Conservation (phyloP, 2,888 invertebrate species). For the Brachypalpus laphriformis region DNA sequence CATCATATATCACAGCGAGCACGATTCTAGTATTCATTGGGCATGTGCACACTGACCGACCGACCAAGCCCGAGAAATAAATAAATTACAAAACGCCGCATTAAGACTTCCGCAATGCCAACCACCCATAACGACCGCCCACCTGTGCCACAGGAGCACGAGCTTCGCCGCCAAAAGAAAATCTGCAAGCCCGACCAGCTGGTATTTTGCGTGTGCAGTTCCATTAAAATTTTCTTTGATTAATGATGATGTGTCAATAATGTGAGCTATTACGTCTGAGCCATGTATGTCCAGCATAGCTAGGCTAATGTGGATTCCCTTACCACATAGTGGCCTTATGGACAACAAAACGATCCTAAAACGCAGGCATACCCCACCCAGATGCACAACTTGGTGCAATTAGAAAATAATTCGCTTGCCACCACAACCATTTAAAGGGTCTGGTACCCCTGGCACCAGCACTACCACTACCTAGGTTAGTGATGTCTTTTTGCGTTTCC, state of each 20-base stretch:
- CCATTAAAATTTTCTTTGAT: constrained; percentile 76
- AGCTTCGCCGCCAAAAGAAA: constrained; percentile 9
- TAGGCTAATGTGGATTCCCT: constrained; percentile 36
- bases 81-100: constrained; percentile 56
- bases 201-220: constrained; percentile 56
- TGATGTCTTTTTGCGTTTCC: constrained; percentile 22
- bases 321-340: constrained; percentile 32
- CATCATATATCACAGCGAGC: constrained; percentile 42
- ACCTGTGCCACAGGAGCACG: constrained; percentile 22
- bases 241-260: constrained; percentile 81
- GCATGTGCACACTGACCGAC: constrained; percentile 1
- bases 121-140: constrained; percentile 49
- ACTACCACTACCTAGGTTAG: neutral
- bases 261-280: constrained; percentile 74
- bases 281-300: neutral
- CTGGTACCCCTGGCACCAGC: constrained; percentile 3
- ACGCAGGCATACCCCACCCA: constrained; percentile 4
- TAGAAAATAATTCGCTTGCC: constrained; percentile 66
- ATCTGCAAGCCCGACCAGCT: constrained; percentile 18
- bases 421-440: constrained; percentile 52
- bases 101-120: constrained; percentile 61
- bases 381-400: constrained; percentile 47
- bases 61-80: constrained; percentile 1
- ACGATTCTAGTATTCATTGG: constrained; percentile 30
- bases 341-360: constrained; percentile 21